phyloP scores from a whole-genome alignment of 23 tunicate species.

The Phallusia fumigata region DNA sequence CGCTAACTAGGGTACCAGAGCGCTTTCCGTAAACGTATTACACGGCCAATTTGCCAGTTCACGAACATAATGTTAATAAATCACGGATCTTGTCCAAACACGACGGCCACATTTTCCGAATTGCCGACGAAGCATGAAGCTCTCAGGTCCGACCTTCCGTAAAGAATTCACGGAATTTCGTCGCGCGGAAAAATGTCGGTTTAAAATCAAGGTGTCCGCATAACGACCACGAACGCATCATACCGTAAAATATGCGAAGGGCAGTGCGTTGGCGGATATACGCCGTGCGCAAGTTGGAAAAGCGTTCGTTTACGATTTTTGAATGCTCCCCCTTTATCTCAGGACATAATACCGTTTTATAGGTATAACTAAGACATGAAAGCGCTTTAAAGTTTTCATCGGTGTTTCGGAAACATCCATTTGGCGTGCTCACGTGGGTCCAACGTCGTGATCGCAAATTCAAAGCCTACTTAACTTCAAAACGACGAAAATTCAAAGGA shows the following conservation, averaged over 20 bases:
- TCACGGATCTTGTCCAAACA: background rate
- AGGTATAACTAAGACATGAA: background rate
- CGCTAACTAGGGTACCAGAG: too few relatives aligned
- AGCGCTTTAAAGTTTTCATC: background rate
- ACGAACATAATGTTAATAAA: constrained; percentile 2
- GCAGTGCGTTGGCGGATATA: too few relatives aligned
- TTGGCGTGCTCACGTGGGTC: background rate
- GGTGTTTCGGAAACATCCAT: background rate
- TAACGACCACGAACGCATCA: background rate
- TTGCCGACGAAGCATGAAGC: constrained; percentile 10
- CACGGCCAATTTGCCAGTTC: too few relatives aligned
- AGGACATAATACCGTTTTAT: too few relatives aligned
- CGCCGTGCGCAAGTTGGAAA: too few relatives aligned
- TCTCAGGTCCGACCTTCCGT: background rate
- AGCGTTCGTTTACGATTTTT: too few relatives aligned
- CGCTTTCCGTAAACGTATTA: too few relatives aligned
- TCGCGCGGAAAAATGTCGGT: background rate
- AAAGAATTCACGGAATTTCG: constrained; percentile 2
- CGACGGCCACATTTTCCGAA: constrained; percentile 9
- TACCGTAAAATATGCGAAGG: too few relatives aligned
- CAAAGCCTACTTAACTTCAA: background rate
- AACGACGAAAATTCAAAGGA: background rate
- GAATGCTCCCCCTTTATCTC: too few relatives aligned
- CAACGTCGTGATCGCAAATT: constrained; percentile 2
- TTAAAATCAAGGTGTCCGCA: background rate